Base-by-base conservation (phyloP, 2,113 vertebrate species). In the Carlito syrichta region DNA sequence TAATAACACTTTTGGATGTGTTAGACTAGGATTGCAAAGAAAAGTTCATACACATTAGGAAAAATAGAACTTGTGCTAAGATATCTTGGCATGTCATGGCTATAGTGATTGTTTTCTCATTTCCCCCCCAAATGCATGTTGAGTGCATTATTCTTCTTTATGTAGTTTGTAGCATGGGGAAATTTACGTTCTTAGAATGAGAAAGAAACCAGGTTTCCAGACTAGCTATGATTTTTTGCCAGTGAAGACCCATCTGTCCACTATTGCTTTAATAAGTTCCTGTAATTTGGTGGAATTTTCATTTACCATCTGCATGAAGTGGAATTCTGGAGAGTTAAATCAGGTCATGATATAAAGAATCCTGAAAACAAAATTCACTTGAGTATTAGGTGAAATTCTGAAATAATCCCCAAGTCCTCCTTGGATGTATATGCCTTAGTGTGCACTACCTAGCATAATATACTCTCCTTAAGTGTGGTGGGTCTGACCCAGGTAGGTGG, bases 11-110 rank as follows among this genome's bases (percentile, higher is more conserved):
- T 86, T n/a, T 5, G 14, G 12, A 22, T 17, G n/a, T 43, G 30
- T 20, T 71, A 77, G 45, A 56, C 73, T 16, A n/a, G 43, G 40
- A 91, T 16, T 9, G 25, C 17, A 52, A 58, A 77, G 30, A 88
- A 89, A 5, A 19, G 48, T 20, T 20, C 8, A 0, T 3, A 16
- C 0, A 5, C 69, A 20, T 69, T 30, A 4, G 50, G 25, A 92
- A 84, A 35, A 35, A 79, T 0, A 35, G 13, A 62, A 12, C 38
- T 7, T 3, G 13, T 22, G 48, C 8, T 48, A 25, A 52, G 62
- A 35, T 3, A 30, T 30, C n/a, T 50, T 12, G 27, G n/a, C 14
- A 3, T 5, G 25, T 58, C 6, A 0, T 30, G 8, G 7, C 11
- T 10, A 8, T 8, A 5, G 56, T 0, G 19, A 60, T 54, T 4